These are phyloP conservation scores for Arctocebus calabarensis DNA, from an alignment of 2,797 vertebrate genomes.

Conservation along the genomic window DNA sequence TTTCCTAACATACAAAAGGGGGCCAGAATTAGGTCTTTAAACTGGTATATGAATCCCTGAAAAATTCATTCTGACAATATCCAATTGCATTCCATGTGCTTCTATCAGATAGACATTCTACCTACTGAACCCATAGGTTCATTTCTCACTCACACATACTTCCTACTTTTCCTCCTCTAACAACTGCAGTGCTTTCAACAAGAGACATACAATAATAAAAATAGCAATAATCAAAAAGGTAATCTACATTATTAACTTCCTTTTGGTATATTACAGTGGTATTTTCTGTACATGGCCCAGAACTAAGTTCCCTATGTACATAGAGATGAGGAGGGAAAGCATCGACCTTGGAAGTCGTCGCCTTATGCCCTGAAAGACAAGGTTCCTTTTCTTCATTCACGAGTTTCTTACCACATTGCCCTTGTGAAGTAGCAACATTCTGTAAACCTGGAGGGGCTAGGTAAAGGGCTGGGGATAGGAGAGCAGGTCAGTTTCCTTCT, in stretches of 20 bases:
- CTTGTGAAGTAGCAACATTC: conserved; percentile 80
- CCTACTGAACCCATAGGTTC: conserved; percentile 67
- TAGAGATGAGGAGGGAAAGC: conserved; percentile 78
- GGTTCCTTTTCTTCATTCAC: conserved; percentile 76
- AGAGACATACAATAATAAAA: conserved; percentile 88
- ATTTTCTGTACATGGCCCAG: conserved; percentile 90
- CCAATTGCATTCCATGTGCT: conserved; percentile 69
- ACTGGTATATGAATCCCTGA: conserved; percentile 78
- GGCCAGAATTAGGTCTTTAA: conserved; percentile 63
- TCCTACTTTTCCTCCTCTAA: conserved; percentile 83
- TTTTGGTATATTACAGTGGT: conserved; percentile 88
- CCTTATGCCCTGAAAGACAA: conserved; percentile 82
- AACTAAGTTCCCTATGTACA: conserved; percentile 88
- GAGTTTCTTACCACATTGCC: conserved; percentile 62
- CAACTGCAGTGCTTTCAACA: conserved; percentile 87
- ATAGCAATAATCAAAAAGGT: conserved; percentile 89
- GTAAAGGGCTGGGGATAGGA: conserved; percentile 19
- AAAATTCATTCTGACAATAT: conserved; percentile 71
- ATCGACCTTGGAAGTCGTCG: conserved; percentile 67
- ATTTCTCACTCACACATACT: conserved; percentile 68
- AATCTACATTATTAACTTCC: conserved; percentile 90
- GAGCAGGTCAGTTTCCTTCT: conserved; percentile 46
- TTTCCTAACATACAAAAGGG: conserved; percentile 36
- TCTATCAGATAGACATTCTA: conserved; percentile 68
- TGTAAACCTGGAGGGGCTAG: conserved; percentile 78